These are phyloP conservation scores for Panonychus citri DNA, from an alignment of 1,140 invertebrate genomes.

Conservation along the genomic window DNA sequence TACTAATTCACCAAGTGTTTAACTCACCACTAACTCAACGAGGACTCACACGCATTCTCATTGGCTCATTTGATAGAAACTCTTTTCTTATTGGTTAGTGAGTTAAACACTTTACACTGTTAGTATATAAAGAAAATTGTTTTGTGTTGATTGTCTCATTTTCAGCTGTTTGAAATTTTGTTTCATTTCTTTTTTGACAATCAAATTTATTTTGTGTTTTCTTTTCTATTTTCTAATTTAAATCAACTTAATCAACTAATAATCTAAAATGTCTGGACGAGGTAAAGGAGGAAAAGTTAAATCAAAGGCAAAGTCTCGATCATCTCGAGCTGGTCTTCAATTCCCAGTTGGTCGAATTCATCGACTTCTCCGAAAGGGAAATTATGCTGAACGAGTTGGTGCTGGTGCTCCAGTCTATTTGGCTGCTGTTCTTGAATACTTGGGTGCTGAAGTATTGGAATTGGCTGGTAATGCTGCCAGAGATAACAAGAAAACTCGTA, in stretches of 20 bases:
- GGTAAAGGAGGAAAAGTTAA: constrained; percentile 30
- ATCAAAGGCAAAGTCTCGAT: constrained; percentile 32
- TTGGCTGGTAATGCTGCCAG: constrained; percentile 9
- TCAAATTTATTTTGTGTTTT: neutral
- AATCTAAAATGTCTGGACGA: constrained; percentile 23
- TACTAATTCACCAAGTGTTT: neutral
- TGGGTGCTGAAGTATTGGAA: neutral
- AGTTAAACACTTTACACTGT: too few relatives aligned
- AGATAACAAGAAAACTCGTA: constrained; percentile 36
- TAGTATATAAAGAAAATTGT: neutral
- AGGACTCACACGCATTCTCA: neutral
- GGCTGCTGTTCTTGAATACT: neutral
- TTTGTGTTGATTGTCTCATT: too few relatives aligned
- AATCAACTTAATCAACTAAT: neutral
- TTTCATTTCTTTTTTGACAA: too few relatives aligned
- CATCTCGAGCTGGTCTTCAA: constrained; percentile 36
- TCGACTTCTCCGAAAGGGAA: constrained; percentile 26
- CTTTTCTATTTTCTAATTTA: neutral
- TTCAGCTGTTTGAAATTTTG: neutral
- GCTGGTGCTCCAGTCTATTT: neutral
- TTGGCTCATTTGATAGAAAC: neutral
- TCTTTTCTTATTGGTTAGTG: neutral
- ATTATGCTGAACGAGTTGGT: neutral
- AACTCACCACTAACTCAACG: neutral
- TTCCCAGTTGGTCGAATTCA: constrained; percentile 45